Evolutionary conservation across 2,113 vertebrate species (phyloP), one percentile per base, ranked within the genome.

Genomic region (Progne subis): DNA sequence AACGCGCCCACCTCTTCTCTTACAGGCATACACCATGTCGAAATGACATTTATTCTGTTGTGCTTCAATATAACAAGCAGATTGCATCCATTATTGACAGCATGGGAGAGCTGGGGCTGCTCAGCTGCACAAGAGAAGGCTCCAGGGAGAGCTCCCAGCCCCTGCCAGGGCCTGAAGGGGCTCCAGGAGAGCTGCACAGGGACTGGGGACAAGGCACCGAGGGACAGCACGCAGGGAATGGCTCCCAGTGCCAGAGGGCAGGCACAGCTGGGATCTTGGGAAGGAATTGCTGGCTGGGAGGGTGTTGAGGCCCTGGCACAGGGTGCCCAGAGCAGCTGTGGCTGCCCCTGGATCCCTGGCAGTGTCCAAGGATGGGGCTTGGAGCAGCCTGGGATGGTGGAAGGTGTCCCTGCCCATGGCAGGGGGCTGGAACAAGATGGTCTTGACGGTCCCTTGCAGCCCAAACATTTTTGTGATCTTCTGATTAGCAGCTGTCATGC

Each of bases 91-190:
- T 72, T 91, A 75, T 23, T 49, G 41, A 77, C 34, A 32, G 47
- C 0, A 21, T 83, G 63, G 0, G 5, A 41, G 0, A 76, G 11
- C 41, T 47, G 70, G 17, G 29, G 20, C 0, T 34, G 16, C 0
- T 75, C 19, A 3, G 0, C 53, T 68, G 63, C 14, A 69, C n/a
- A 18, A 18, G 17, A 69, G 61, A 69, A 76, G 59, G 47, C 70
- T 76, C 29, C 87, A 69, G 46, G 70, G 29, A 89, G 11, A 55
- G 1, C 55, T 89, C 1, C 7, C 29, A 69, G 63, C 47, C 70
- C 46, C 70, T 89, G 28, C 1, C 78, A 68, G 53, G 4, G 29
- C 53, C 60, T 67, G 0, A 8, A 88, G 86, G 50, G 59, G 37
- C 59, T 81, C 44, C 77, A 88, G 50, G 37, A 74, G 77, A 59